Percentiles rank a stretch among this genome's conserved stretches.
Evolutionary conservation across 2,797 vertebrate genomes (phyloP).

Genomic region (Crax fasciolata): DNA sequence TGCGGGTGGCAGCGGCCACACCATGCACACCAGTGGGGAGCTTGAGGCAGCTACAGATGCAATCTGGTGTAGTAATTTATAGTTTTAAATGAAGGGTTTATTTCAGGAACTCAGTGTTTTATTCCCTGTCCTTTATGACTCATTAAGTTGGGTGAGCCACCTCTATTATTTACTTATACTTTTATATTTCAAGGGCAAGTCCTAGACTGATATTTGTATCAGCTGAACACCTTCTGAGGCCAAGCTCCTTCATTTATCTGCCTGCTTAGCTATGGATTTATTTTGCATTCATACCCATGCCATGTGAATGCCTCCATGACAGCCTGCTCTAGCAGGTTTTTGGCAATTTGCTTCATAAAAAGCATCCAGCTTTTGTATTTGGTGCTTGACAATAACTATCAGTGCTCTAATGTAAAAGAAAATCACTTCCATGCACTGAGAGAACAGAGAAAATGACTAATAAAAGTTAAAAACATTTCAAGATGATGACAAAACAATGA

Average conservation of each 20-base stretch:
- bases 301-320: neutral
- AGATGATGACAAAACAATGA: neutral
- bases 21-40: accelerated
- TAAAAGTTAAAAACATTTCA: neutral
- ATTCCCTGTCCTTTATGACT: constrained; percentile 49
- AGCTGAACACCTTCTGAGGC: neutral
- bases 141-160: constrained; percentile 51
- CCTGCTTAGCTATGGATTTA: constrained; percentile 37
- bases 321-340: neutral
- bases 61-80: neutral
- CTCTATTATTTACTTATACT: constrained; percentile 41
- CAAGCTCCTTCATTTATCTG: constrained; percentile 43
- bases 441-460: neutral
- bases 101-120: neutral
- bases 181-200: constrained; percentile 32
- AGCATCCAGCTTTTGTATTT: neutral
- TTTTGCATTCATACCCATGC: neutral
- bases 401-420: neutral
- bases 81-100: constrained; percentile 10
- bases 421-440: neutral
- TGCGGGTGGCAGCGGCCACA: neutral
- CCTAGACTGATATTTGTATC: constrained; percentile 40
- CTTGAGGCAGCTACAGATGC: accelerated
- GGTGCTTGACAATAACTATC: neutral
- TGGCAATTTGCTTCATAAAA: neutral